These are phyloP conservation scores for Bicyclus anynana DNA, from an alignment of 1,140 invertebrate species.

Conservation along the genomic window DNA sequence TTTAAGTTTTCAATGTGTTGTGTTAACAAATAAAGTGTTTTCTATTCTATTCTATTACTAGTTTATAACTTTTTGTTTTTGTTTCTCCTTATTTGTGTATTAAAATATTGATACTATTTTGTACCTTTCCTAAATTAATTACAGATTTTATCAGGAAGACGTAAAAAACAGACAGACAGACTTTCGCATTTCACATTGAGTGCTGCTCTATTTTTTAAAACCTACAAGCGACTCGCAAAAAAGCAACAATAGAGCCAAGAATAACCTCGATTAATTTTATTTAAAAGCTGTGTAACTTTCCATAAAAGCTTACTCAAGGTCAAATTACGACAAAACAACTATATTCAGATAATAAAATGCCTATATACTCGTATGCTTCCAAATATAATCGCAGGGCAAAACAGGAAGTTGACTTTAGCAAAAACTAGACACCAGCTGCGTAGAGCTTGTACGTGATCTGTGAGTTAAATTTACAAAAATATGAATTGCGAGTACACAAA, in stretches of 20 bases:
- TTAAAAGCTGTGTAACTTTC: neutral
- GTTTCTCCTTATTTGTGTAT: too few relatives aligned
- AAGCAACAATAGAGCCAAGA: neutral
- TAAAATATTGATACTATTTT: too few relatives aligned
- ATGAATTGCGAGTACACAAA: neutral
- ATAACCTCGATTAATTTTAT: neutral
- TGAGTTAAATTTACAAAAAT: conserved; percentile 22
- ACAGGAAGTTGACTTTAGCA: conserved; percentile 39
- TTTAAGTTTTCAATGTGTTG: too few relatives aligned
- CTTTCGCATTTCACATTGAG: too few relatives aligned
- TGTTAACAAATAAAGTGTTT: too few relatives aligned
- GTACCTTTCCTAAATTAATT: too few relatives aligned
- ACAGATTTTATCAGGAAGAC: too few relatives aligned
- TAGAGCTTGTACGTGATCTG: conserved; percentile 42
- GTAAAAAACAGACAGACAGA: too few relatives aligned
- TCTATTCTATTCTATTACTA: too few relatives aligned
- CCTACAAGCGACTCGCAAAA: too few relatives aligned
- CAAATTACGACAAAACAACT: conserved; percentile 1
- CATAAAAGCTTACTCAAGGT: conserved; percentile 5
- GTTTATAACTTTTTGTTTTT: too few relatives aligned
- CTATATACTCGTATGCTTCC: conserved; percentile 9
- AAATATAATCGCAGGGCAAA: conserved; percentile 9
- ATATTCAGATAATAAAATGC: conserved; percentile 2
- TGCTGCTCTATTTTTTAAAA: neutral
- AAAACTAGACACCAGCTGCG: conserved; percentile 32